phyloP scores from a whole-genome alignment of 2,797 vertebrate species.

The Cuniculus paca region DNA sequence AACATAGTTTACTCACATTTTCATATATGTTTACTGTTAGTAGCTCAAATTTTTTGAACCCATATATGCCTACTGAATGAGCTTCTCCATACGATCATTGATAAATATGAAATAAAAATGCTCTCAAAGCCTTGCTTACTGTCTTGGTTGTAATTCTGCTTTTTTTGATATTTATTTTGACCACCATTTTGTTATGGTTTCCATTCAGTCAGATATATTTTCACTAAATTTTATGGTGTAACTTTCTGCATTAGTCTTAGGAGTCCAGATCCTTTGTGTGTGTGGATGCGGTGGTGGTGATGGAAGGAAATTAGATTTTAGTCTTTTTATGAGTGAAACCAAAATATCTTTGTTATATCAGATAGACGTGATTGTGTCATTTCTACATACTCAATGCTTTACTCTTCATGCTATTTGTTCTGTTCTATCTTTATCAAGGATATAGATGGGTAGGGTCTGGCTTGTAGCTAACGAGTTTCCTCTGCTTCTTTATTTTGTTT shows the following conservation, averaged over 20 bases:
- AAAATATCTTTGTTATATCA: not conserved
- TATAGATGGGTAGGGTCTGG: not conserved
- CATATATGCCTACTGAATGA: not conserved
- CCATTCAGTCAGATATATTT: not conserved
- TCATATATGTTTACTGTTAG: not conserved
- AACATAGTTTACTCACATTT: not conserved
- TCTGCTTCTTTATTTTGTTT: not conserved
- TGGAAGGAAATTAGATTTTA: not conserved
- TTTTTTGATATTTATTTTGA: not conserved
- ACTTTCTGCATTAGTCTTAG: not conserved
- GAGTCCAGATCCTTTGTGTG: not conserved
- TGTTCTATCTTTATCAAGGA: not conserved
- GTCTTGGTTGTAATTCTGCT: not conserved
- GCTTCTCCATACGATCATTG: not conserved
- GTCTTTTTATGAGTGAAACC: not conserved
- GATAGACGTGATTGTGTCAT: not conserved
- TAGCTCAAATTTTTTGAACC: not conserved
- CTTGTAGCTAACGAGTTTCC: not conserved
- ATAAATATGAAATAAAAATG: not conserved
- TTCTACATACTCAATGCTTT: not conserved
- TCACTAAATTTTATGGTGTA: not conserved
- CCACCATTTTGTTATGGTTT: not conserved
- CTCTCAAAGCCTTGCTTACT: not conserved
- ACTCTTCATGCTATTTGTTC: not conserved
- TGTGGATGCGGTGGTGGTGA: not conserved